These are phyloP conservation scores for Agapornis canus DNA, from an alignment of 2,797 vertebrate genomes.

Conservation along the genomic window DNA sequence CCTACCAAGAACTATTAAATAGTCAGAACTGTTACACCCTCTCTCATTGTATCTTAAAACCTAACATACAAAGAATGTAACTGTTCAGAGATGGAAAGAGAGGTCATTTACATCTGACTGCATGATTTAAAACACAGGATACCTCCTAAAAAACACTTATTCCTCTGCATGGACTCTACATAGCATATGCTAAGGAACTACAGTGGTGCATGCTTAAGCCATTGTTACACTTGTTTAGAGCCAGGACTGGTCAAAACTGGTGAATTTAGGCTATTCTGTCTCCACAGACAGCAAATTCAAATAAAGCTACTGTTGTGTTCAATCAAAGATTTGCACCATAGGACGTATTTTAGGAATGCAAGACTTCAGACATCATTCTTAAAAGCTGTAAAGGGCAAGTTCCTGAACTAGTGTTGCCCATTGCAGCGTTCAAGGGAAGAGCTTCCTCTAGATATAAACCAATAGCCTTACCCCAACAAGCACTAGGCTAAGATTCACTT, in stretches of 20 bases:
- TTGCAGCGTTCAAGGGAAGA: neutral
- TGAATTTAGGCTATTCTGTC: neutral
- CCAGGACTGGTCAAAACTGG: neutral
- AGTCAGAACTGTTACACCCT: neutral
- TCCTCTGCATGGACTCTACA: neutral
- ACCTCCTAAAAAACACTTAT: neutral
- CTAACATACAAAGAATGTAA: neutral
- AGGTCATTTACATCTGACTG: neutral
- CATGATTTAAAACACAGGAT: neutral
- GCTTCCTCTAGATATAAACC: neutral
- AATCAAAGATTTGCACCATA: neutral
- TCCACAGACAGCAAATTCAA: neutral
- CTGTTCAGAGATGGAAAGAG: neutral
- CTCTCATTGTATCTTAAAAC: neutral
- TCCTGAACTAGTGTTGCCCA: accelerated
- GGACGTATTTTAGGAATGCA: neutral
- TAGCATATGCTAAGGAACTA: neutral
- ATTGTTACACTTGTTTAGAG: neutral
- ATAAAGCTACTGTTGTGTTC: neutral
- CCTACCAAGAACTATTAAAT: neutral
- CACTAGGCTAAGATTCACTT: neutral
- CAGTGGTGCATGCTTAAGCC: neutral
- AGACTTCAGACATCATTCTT: neutral
- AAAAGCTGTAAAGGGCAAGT: neutral
- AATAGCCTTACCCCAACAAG: neutral